A percentile compares a stretch with the other conserved stretches of the same genome.
Conservation (phyloP, 2,797 vertebrate genomes). For the Amniataba percoides region DNA sequence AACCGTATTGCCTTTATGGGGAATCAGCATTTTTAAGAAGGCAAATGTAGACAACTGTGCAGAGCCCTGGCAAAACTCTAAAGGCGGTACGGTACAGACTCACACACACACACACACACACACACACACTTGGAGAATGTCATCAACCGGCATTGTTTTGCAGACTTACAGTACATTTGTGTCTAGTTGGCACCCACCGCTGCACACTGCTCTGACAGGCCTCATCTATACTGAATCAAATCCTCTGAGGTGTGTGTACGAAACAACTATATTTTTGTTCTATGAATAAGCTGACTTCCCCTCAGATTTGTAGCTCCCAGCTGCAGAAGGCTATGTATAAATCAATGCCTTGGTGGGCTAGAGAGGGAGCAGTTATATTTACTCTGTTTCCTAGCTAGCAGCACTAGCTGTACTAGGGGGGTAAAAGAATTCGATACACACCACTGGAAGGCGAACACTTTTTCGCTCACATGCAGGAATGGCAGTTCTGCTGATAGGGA, state of each 20-base stretch:
- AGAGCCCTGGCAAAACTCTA: constrained; percentile 22
- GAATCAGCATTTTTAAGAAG: constrained; percentile 59
- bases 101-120: constrained; percentile 22
- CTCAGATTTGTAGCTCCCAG: constrained; percentile 82
- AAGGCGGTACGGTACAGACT: constrained; percentile 32
- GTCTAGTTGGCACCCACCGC: constrained; percentile 56
- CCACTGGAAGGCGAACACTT: constrained; percentile 74
- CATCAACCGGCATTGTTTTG: constrained; percentile 54
- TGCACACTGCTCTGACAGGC: constrained; percentile 66
- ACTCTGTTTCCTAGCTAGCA: constrained; percentile 83
- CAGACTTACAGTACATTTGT: constrained; percentile 58
- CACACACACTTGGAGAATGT: constrained; percentile 38
- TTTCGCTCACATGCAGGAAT: constrained; percentile 65
- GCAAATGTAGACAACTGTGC: constrained; percentile 38
- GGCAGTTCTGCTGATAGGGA: constrained; percentile 71
- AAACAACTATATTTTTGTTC: constrained; percentile 82
- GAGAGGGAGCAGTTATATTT: constrained; percentile 83
- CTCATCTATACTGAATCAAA: constrained; percentile 77
- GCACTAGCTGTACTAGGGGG: constrained; percentile 76
- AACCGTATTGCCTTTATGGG: constrained; percentile 24
- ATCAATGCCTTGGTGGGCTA: constrained; percentile 84
- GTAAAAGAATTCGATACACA: constrained; percentile 83
- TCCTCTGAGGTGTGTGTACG: constrained; percentile 75
- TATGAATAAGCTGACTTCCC: constrained; percentile 82
- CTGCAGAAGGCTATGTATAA: constrained; percentile 81